These are phyloP conservation scores for Heloderma charlesbogerti DNA, from an alignment of 2,113 vertebrate genomes.

Conservation along the genomic window DNA sequence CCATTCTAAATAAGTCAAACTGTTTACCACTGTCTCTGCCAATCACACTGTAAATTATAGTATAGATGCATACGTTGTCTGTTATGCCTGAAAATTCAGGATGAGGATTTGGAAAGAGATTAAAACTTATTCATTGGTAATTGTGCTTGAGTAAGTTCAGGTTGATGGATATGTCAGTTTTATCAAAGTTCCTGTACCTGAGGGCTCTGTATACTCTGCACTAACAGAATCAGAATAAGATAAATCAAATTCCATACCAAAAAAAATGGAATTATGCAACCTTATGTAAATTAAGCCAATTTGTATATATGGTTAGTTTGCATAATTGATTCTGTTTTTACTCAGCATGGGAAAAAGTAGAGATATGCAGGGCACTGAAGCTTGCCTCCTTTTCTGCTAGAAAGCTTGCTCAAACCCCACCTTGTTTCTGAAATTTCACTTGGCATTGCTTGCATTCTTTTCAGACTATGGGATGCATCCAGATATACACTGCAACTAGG, in stretches of 20 bases:
- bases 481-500: no score
- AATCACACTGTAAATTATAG: conserved; percentile 27
- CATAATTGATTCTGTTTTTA: not conserved
- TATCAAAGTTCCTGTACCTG: not conserved
- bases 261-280: not conserved
- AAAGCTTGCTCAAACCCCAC: not conserved
- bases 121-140: not conserved
- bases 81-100: conserved; percentile 24
- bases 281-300: not conserved
- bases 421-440: conserved; percentile 28
- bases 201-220: not conserved
- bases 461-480: not conserved
- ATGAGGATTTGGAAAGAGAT: conserved; percentile 18
- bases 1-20: conserved; percentile 27
- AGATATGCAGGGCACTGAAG: not conserved
- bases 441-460: not conserved
- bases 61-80: not conserved
- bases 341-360: not conserved
- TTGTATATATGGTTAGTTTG: not conserved
- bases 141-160: not conserved
- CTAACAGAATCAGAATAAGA: not conserved
- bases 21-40: conserved; percentile 13
- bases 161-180: not conserved
- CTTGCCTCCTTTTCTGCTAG: no score
- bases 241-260: not conserved